Base-by-base conservation (phyloP, 2,797 vertebrate species). In the Babyrousa celebensis region DNA sequence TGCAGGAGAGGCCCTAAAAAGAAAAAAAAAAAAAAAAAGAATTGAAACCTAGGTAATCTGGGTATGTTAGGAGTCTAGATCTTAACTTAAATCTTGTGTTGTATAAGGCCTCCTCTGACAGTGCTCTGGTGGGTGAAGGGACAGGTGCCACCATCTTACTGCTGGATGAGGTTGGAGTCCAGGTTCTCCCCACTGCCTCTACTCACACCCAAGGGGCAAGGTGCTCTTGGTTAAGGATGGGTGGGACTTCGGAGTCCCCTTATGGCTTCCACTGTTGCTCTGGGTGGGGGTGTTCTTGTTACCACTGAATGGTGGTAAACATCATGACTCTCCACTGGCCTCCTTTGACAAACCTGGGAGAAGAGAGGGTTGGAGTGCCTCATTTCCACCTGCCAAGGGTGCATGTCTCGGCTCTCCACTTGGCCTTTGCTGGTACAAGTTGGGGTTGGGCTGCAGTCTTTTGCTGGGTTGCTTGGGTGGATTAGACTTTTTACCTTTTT, bases 41-140 rank as follows among this genome's bases (percentile, higher is more conserved):
- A 65, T 23, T 40, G 27, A 88, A 91, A 83, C 16, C 14, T 85
- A 65, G 40, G 25, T 11, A 83, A 5, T 89, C 88, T 68, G 32
- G 5, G 2, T 67, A 48, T 67, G 60, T 36, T 93, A 71, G 54
- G 62, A 71, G 43, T 92, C 21, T 52, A 43, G 40, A 63, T 65
- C 43, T 77, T 94, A 85, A 85, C 40, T 67, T 92, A 94, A 92
- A 58, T 87, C 16, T 68, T 43, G 9, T 71, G 63, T 21, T 89
- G 71, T 21, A 79, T 6, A 11, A 94, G 40, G 9, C 4, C 6
- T 90, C 20, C 32, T 72, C 36, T 72, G 63, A 62, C 12, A 32
- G 58, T 43, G 27, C 5, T 56, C 4, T 91, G 52, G 3, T 72
- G 15, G 43, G 18, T 87, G 25, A 54, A 63, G 40, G 5, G 4